Conservation (phyloP, 37 sponge, comb jelly and placozoan genomes). For the Spongia lamella region DNA sequence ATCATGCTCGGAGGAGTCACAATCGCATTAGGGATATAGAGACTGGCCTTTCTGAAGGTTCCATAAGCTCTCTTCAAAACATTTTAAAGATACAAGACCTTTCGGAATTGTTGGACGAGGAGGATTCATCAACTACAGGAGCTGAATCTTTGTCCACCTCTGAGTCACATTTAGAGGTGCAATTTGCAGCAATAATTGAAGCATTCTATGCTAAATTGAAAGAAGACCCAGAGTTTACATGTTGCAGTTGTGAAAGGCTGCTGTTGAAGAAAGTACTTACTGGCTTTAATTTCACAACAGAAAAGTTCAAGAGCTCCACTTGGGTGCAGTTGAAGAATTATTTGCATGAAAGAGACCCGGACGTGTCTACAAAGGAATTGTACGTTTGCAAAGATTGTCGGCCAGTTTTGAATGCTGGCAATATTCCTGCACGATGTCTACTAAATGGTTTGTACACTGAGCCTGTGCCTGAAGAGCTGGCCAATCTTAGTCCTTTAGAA, state of each 20-base stretch:
- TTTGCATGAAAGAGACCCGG: constrained; percentile 1
- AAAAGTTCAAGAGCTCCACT: constrained; percentile 5
- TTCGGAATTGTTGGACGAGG: not conserved
- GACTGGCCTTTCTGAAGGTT: constrained; percentile 2
- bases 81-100: constrained; percentile 1
- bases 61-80: not conserved
- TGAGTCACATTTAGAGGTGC: constrained; percentile 3
- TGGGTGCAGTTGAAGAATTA: constrained; percentile 41
- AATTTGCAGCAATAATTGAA: constrained; percentile 20
- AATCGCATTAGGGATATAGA: not conserved
- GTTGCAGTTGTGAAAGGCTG: constrained; percentile 52
- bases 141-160: too few species aligned
- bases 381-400: constrained; percentile 61
- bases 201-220: constrained; percentile 8
- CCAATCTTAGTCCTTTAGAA: constrained; percentile 33
- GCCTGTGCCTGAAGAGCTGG: constrained; percentile 47
- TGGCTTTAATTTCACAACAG: constrained; percentile 2
- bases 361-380: not conserved
- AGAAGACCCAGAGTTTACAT: constrained; percentile 41
- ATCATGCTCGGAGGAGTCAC: not conserved
- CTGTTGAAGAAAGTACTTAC: constrained; percentile 24
- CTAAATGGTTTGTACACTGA: constrained; percentile 54
- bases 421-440: constrained; percentile 56
- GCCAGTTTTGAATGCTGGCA: constrained; percentile 15
- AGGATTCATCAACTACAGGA: too few species aligned